Base-by-base conservation (phyloP, 2,888 invertebrate genomes). In the Psylliodes chrysocephalus region DNA sequence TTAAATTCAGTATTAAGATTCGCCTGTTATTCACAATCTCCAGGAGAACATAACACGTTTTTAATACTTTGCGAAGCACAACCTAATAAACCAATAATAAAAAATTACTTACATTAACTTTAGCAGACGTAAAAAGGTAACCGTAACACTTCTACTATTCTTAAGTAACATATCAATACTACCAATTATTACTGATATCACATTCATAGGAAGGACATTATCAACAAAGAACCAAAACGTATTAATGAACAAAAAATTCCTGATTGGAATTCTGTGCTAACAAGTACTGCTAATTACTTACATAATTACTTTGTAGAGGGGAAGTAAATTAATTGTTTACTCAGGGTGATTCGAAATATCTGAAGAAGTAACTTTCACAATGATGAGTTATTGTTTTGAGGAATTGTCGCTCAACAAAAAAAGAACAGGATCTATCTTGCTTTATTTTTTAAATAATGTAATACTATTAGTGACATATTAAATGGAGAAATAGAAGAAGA, bases 91-190 rank as follows among this genome's bases (percentile, higher is more conserved):
- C 4, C 3, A 5, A 18, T 42, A 42, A 12, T n/a, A n/a, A n/a
- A n/a, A n/a, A n/a, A 18, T 19, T 54, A 62, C 55, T 62, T 51
- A 63, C 63, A 44, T 51, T 12, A 42, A 62, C 19, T 22, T 60
- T 18, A 53, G 5, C 18, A 42, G 2, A 17, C 18, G 10, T 10
- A 42, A 17, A 17, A 42, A 2, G 5, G 18, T 14, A 35, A 12
- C 14, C 6, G n/a, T 35, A 35, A 35, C 35, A 35, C n/a, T 14
- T 8, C n/a, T 14, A 12, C 35, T 10, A 33, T n/a, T 33, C 2
- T 35, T 12, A 35, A 35, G 14, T 35, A 12, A 35, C 35, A 35
- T 30, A 10, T 35, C 35, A 12, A 2, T 35, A 35, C 2, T 14
- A 35, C 2, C 10, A 35, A 35, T 35, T 35, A 6, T 4, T n/a